Evolutionary conservation across 2,797 vertebrate genomes (phyloP).

Genomic region (Xyrichtys novacula): DNA sequence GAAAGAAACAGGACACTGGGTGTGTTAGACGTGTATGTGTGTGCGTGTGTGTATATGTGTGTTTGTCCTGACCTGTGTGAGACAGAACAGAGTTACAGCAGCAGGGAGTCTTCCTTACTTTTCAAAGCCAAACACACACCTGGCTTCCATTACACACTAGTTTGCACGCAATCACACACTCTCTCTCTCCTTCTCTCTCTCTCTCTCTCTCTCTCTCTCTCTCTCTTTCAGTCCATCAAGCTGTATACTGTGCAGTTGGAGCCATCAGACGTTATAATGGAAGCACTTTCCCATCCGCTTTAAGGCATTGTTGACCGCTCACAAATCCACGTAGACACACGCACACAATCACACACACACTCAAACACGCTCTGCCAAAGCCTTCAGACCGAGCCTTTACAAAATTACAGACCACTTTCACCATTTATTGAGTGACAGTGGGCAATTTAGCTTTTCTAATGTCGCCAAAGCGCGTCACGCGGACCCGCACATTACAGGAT

Average conservation of each 20-base stretch:
- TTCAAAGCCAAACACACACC: constrained; percentile 59
- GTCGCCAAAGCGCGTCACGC: constrained; percentile 17
- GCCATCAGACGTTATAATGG: constrained; percentile 67
- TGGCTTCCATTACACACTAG: constrained; percentile 68
- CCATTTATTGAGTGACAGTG: constrained; percentile 57
- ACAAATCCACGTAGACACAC: constrained; percentile 34
- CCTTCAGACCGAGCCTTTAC: constrained; percentile 45
- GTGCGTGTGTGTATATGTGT: constrained; percentile 27
- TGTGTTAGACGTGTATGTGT: constrained; percentile 27
- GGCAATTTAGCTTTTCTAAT: constrained; percentile 52
- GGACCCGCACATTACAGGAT: background rate
- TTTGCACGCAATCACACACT: constrained; percentile 39
- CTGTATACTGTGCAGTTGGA: constrained; percentile 36
- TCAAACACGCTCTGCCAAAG: constrained; percentile 1
- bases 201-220: constrained; percentile 19
- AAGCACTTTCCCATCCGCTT: constrained; percentile 67
- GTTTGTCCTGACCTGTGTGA: constrained; percentile 56
- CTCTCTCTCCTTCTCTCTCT: constrained; percentile 8
- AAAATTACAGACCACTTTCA: constrained; percentile 63
- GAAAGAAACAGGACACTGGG: constrained; percentile 62
- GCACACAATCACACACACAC: constrained; percentile 9
- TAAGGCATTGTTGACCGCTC: constrained; percentile 67
- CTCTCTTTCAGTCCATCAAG: constrained; percentile 26
- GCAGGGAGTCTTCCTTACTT: constrained; percentile 65
- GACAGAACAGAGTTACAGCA: constrained; percentile 62